phyloP scores from a whole-genome alignment of 2,797 vertebrate species.

The Karalla daura region DNA sequence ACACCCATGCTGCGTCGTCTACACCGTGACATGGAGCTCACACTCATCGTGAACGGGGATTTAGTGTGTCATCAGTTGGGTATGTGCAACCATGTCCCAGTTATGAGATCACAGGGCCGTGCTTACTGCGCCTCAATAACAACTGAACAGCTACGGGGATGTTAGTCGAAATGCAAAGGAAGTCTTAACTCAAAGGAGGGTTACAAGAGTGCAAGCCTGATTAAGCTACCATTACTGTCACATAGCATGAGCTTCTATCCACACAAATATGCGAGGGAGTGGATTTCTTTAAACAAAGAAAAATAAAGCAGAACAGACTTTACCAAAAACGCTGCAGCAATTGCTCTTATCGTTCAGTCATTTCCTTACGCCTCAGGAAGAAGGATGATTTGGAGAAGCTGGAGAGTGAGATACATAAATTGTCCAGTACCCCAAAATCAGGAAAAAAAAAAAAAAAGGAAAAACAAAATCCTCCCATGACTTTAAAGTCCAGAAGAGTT shows the following conservation, averaged over 20 bases:
- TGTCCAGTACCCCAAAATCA: slow-evolving; percentile 76
- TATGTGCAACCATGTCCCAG: slow-evolving; percentile 79
- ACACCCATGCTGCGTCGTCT: slow-evolving; percentile 76
- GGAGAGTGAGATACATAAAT: slow-evolving; percentile 73
- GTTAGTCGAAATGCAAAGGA: slow-evolving; percentile 53
- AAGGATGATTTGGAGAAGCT: slow-evolving; percentile 61
- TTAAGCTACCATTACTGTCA: slow-evolving; percentile 66
- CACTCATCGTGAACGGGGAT: slow-evolving; percentile 67
- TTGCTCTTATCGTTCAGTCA: slow-evolving; percentile 59
- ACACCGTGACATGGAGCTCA: slow-evolving; percentile 61
- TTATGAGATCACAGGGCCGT: slow-evolving; percentile 80
- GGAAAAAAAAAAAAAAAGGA: slow-evolving; percentile 38
- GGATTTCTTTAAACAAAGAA: slow-evolving; percentile 38
- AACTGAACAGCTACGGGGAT: slow-evolving; percentile 65
- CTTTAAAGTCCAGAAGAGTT: slow-evolving; percentile 82
- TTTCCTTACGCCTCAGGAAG: slow-evolving; percentile 54
- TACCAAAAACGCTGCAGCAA: slow-evolving; percentile 67
- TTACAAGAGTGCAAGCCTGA: slow-evolving; percentile 43
- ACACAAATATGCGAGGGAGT: slow-evolving; percentile 24
- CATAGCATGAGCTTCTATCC: slow-evolving; percentile 46
- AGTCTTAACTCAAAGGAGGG: slow-evolving; percentile 49
- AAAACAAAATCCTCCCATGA: slow-evolving; percentile 63
- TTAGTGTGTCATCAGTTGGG: slow-evolving; percentile 80
- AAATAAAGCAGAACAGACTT: slow-evolving; percentile 66
- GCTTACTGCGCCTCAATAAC: slow-evolving; percentile 72